Evolutionary conservation across 2,888 invertebrate genomes (phyloP).

Genomic region (Girardia tigrina): DNA sequence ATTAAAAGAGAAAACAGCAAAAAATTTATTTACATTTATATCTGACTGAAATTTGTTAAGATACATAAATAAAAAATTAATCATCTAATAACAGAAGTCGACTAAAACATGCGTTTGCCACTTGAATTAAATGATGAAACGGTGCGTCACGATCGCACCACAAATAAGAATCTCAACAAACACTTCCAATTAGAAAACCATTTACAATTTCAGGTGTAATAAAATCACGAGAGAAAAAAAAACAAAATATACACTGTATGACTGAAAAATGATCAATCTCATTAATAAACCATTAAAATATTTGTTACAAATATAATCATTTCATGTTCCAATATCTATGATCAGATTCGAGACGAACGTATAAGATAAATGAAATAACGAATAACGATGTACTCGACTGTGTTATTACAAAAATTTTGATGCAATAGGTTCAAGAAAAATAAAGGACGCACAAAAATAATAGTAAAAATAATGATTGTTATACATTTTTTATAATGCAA

Average conservation of each 20-base stretch:
- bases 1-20: slow-evolving; percentile 11
- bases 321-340: too few species aligned
- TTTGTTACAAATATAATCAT: neutral
- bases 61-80: slow-evolving; percentile 23
- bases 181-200: neutral
- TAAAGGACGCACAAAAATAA: neutral
- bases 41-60: slow-evolving; percentile 19
- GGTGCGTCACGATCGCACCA: neutral
- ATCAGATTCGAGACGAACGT: neutral
- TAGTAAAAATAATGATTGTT: neutral
- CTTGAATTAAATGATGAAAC: too few species aligned
- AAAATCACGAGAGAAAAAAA: neutral
- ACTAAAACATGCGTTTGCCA: slow-evolving; percentile 23
- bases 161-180: neutral
- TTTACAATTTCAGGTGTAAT: neutral
- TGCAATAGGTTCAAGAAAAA: neutral
- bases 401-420: too few species aligned
- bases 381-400: neutral
- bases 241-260: neutral
- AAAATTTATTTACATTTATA: slow-evolving; percentile 13
- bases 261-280: slow-evolving; percentile 16
- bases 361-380: neutral
- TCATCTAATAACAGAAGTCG: slow-evolving; percentile 23
- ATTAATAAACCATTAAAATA: neutral
- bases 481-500: neutral